Evolutionary conservation across 1,140 invertebrate species (phyloP), one percentile per base, ranked within the genome.

Genomic region (Nasonia longicornis): DNA sequence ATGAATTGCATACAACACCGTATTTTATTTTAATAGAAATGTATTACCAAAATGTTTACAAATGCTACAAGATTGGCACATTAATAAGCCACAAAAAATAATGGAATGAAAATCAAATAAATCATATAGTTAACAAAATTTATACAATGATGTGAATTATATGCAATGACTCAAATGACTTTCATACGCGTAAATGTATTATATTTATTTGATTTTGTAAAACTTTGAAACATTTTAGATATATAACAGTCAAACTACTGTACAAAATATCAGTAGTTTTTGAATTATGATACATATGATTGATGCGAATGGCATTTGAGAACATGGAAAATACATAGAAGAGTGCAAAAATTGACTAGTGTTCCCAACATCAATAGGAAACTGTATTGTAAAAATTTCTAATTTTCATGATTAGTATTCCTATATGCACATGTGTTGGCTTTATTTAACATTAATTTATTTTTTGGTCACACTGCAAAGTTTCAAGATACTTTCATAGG

Each of bases 41-140:
- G 6, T n/a, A 75, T 75, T 11, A 75, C 58, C 58, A 64, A 75
- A 75, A 42, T 22, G 29, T 38, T 75, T 64, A 75, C 73, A 75
- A 74, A 74, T 74, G 22, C 3, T 52, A 74, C 14, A n/a, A 20
- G 16, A 20, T 58, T n/a, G 52, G 3, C 4, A 35, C 38, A 1
- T 75, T 26, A n/a, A 22, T 38, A 2, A 73, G 2, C 52, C 10
- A 42, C 3, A 64, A 11, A 64, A n/a, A 35, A 64, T 11, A 75
- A 38, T 75, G 71, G 22, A 38, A 75, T 64, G 29, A 75, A 29
- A 67, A 67, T 67, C 8, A 31, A 67, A 22, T 20, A 22, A 67
- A 67, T 58, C 20, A n/a, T 6, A 35, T 35, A 20, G 16, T 58
- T 58, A 48, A 48, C 2, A 16, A 11, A 48, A 48, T 48, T 14